Evolutionary conservation across 1,140 invertebrate genomes (phyloP), one percentile per base, ranked within the genome.

Genomic region (Halesus radiatus): DNA sequence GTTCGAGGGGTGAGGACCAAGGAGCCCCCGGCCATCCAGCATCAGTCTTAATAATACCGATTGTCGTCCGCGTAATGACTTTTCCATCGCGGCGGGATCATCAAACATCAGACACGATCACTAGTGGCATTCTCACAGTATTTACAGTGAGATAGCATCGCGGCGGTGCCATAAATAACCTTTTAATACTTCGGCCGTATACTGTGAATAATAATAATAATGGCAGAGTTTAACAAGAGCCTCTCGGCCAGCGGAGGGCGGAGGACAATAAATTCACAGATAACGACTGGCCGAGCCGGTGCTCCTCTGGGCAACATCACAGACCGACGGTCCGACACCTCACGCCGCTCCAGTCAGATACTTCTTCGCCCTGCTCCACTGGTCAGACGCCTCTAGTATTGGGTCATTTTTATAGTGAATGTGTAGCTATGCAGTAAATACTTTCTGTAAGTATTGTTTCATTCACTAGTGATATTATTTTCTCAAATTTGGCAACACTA

Each of bases 261-360:
- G 74, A 52, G 23, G 73, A 68, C 73, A 54, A 80, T 80, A 75
- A 80, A 80, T 80, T 50, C 72, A 52, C 45, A 64, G 78, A 80
- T 80, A 80, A 80, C 79, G 79, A 80, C 73, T 70, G 66, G 23
- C 20, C 29, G 37, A 37, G 37, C 37, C n/a, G 52, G 20, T 26
- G 72, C 26, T 18, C 16, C n/a, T 16, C 56, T 60, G 74, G 74
- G 29, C 54, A 45, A 37, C 56, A 13, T n/a, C n/a, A n/a, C n/a
- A n/a, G n/a, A n/a, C 16, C 56, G 16, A 22, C 54, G 18, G 54
- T 18, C n/a, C 54, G n/a, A 56, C 54, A n/a, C n/a, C 20, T 18
- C 10, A 20, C n/a, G 18, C 54, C n/a, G 18, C 1, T 20, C n/a
- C n/a, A n/a, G n/a, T 0, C 54, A 1, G 1, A 56, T n/a, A 8